phyloP scores from a whole-genome alignment of 2,888 invertebrate genomes.

The Proisotoma minuta region DNA sequence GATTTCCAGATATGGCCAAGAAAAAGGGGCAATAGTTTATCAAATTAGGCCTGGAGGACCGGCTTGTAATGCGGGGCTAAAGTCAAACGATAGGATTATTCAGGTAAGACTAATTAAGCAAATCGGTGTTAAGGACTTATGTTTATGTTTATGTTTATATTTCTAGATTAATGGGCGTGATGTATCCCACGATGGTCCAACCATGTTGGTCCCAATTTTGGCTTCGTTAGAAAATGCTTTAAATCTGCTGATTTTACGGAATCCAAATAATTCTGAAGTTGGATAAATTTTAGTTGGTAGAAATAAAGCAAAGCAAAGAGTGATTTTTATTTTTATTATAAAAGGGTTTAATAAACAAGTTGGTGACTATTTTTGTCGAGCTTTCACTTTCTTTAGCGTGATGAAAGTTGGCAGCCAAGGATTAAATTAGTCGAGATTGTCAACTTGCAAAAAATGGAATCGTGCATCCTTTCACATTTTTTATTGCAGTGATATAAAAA shows the following conservation, averaged over 20 bases:
- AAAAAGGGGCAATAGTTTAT: constrained; percentile 28
- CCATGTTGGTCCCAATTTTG: constrained; percentile 44
- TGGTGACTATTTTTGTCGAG: too few species aligned
- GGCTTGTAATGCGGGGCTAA: constrained; percentile 40
- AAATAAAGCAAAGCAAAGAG: not conserved
- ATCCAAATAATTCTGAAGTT: not conserved
- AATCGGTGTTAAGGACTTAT: not conserved
- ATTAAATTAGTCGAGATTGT: too few species aligned
- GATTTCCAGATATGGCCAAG: too few species aligned
- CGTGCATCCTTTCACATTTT: too few species aligned
- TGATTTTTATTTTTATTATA: too few species aligned
- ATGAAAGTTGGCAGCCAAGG: too few species aligned
- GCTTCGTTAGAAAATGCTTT: constrained; percentile 44
- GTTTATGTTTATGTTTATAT: not conserved
- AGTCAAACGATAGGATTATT: constrained; percentile 41
- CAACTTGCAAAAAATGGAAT: too few species aligned
- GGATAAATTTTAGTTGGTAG: not conserved
- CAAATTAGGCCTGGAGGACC: constrained; percentile 46
- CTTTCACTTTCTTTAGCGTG: too few species aligned
- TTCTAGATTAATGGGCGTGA: constrained; percentile 42
- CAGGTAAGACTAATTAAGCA: constrained; percentile 23
- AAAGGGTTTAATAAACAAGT: too few species aligned
- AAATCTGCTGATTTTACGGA: constrained; percentile 24
- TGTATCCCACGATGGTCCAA: constrained; percentile 41
- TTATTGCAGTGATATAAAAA: too few species aligned